phyloP scores from a whole-genome alignment of 2,797 vertebrate genomes.

The Antennarius maculatus region DNA sequence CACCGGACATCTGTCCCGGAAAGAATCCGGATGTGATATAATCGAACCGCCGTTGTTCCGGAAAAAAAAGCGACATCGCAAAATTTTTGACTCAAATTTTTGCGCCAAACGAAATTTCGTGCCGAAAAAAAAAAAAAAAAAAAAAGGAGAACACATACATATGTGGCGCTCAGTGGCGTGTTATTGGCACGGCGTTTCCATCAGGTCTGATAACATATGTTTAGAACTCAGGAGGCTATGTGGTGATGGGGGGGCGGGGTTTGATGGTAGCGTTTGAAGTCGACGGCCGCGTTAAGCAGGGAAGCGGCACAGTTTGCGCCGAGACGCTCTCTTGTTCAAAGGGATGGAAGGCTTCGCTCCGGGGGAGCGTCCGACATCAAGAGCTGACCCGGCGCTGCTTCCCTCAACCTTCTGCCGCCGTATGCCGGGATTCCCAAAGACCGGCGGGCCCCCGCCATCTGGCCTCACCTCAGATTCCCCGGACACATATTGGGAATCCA shows the following conservation, averaged over 20 bases:
- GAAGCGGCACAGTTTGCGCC: slow-evolving; percentile 68
- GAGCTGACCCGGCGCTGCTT: slow-evolving; percentile 79
- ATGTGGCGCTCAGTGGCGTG: slow-evolving; percentile 62
- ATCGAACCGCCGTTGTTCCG: no score
- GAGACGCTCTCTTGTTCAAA: slow-evolving; percentile 83
- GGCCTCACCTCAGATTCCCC: slow-evolving; percentile 89
- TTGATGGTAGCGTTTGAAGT: slow-evolving; percentile 73
- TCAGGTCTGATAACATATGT: slow-evolving; percentile 82
- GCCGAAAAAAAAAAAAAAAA: no score
- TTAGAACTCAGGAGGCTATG: slow-evolving; percentile 76
- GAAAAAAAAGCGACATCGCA: no score
- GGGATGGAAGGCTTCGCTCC: slow-evolving; percentile 80
- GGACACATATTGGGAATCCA: slow-evolving; percentile 86
- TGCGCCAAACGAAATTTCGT: not conserved
- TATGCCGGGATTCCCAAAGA: slow-evolving; percentile 82
- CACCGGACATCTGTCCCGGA: slow-evolving; percentile 80
- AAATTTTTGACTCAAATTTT: slow-evolving; percentile 3
- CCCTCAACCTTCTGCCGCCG: slow-evolving; percentile 81
- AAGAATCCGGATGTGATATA: slow-evolving; percentile 74
- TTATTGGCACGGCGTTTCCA: slow-evolving; percentile 72
- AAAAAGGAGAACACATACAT: slow-evolving; percentile 68
- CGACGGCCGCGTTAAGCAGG: slow-evolving; percentile 72
- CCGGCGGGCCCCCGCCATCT: slow-evolving; percentile 85
- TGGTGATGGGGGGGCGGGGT: slow-evolving; percentile 37
- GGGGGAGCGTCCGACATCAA: slow-evolving; percentile 82